These are phyloP conservation scores for Drosophila ochracea DNA, from an alignment of 2,888 invertebrate genomes.

Conservation along the genomic window DNA sequence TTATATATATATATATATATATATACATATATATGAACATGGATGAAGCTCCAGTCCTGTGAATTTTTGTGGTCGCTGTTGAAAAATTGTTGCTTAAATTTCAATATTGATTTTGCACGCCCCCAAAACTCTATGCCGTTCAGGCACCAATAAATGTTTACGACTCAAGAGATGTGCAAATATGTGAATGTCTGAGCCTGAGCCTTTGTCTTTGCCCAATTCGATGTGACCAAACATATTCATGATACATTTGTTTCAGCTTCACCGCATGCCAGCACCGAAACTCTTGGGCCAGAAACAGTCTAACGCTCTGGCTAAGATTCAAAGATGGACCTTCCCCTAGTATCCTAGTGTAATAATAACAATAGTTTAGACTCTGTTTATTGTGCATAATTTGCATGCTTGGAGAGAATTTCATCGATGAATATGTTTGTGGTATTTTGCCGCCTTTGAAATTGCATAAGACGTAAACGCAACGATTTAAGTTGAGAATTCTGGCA, in stretches of 20 bases:
- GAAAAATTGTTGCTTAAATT: constrained; percentile 63
- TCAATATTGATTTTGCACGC: constrained; percentile 72
- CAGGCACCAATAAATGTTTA: constrained; percentile 55
- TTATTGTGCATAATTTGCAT: constrained; percentile 69
- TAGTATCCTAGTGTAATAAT: constrained; percentile 1
- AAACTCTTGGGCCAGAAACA: not conserved
- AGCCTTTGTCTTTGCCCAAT: constrained; percentile 41
- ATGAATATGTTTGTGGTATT: constrained; percentile 20
- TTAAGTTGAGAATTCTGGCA: not conserved
- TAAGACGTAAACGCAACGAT: not conserved
- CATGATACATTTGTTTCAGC: constrained; percentile 48
- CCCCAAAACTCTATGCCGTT: constrained; percentile 4
- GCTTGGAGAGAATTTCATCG: constrained; percentile 61
- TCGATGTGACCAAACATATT: constrained; percentile 31
- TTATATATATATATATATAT: not conserved
- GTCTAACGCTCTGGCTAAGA: not conserved
- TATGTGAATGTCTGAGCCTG: constrained; percentile 9
- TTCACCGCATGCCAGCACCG: constrained; percentile 15
- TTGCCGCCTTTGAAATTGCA: constrained; percentile 11
- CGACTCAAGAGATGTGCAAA: constrained; percentile 40
- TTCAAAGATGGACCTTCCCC: not conserved
- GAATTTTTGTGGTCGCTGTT: constrained; percentile 15
- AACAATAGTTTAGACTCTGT: constrained; percentile 26
- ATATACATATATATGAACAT: not conserved
- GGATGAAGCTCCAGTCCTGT: constrained; percentile 5